Percentiles rank a stretch among this genome's conserved stretches.
Conservation (phyloP, 2,113 vertebrate species). For the Myxocyprinus asiaticus region DNA sequence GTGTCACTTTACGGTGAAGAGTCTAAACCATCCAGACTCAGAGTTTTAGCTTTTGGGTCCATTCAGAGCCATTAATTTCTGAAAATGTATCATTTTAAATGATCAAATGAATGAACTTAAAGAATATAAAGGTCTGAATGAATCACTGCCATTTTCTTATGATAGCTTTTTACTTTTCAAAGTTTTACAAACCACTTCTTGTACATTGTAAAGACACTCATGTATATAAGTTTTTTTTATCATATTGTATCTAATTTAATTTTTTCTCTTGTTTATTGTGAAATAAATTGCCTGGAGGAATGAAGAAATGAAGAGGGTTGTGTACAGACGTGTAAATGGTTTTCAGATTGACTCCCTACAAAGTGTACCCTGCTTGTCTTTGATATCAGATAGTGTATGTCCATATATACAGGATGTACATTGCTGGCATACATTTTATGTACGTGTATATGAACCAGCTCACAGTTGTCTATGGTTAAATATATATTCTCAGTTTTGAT, state of each 20-base stretch:
- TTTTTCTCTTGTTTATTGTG: constrained; percentile 65
- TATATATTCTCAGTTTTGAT: constrained; percentile 80
- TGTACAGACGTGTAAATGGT: constrained; percentile 84
- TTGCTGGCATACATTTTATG: constrained; percentile 44
- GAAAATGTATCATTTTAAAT: constrained; percentile 38
- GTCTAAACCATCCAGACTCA: constrained; percentile 17
- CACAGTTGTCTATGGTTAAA: constrained; percentile 66
- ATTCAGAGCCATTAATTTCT: constrained; percentile 23
- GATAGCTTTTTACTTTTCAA: constrained; percentile 84
- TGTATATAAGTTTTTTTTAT: constrained; percentile 69
- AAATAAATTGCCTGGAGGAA: constrained; percentile 70
- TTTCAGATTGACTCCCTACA: constrained; percentile 83
- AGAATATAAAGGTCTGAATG: constrained; percentile 71
- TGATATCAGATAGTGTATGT: constrained; percentile 73
- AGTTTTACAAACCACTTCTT: constrained; percentile 81
- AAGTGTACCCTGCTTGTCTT: constrained; percentile 76
- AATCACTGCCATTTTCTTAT: constrained; percentile 94
- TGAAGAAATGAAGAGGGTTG: constrained; percentile 54
- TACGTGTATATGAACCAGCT: constrained; percentile 50
- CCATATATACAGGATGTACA: constrained; percentile 19
- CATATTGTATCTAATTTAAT: constrained; percentile 71
- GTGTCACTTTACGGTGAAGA: constrained; percentile 50
- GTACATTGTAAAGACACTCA: constrained; percentile 78
- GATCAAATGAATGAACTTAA: constrained; percentile 54
- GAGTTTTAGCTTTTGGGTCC: constrained; percentile 19